Percentiles rank a stretch among this genome's conserved stretches.
These are phyloP conservation scores for Cygnus buccinator DNA, from an alignment of 2,113 vertebrate species.

Conservation along the genomic window DNA sequence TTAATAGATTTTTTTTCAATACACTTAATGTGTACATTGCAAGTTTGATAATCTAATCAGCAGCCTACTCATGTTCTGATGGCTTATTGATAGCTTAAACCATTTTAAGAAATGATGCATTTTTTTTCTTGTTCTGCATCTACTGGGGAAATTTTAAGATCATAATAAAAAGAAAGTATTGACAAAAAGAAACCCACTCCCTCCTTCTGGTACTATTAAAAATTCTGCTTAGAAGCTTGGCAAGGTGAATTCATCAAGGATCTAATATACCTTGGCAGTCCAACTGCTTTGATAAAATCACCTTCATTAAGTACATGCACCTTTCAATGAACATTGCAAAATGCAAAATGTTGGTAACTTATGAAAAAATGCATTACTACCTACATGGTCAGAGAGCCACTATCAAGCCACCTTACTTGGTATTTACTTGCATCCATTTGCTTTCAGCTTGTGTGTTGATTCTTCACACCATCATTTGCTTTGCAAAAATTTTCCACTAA, in stretches of 20 bases:
- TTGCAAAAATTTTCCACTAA: not conserved
- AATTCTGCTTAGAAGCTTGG: not conserved
- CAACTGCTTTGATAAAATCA: not conserved
- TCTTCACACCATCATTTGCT: not conserved
- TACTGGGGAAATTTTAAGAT: not conserved
- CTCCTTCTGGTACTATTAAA: not conserved
- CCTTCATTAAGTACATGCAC: not conserved
- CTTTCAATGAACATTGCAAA: not conserved
- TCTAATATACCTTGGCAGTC: not conserved
- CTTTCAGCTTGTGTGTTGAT: not conserved
- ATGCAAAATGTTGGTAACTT: not conserved
- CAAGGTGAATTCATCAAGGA: not conserved
- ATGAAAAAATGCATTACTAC: not conserved
- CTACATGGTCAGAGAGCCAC: not conserved
- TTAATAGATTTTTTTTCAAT: not conserved
- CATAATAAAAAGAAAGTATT: not conserved
- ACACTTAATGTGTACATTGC: not conserved
- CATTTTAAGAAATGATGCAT: not conserved
- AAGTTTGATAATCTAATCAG: not conserved
- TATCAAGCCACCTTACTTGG: not conserved
- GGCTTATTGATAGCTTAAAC: constrained; percentile 13
- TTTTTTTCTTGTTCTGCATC: not conserved
- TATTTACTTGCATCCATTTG: not conserved
- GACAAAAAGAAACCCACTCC: not conserved
- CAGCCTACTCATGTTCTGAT: constrained; percentile 16